Base-by-base conservation (phyloP, 1,140 invertebrate genomes). In the Danaus melanippus region DNA sequence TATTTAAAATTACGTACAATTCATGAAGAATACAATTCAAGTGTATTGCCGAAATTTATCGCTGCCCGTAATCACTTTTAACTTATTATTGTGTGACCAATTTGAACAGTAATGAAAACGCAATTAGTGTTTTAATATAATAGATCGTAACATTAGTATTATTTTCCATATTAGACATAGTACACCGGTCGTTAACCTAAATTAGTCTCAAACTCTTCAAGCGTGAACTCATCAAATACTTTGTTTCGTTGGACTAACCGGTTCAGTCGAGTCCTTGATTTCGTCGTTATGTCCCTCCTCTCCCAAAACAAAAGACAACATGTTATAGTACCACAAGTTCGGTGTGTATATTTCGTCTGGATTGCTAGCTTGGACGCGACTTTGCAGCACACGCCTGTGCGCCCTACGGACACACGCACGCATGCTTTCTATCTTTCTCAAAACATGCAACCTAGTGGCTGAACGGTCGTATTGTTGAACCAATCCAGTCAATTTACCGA, bases 341-440 rank as follows among this genome's bases (percentile, higher is more conserved):
- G 79, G 79, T 4, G 55, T 66, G 52, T 84, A 76, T 0, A 79
- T 48, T 40, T 81, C 74, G 9, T 72, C 68, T 0, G 65, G 60
- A 32, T 46, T 57, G 1, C 54, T 62, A n/a, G 73, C 69, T n/a
- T 63, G 59, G 12, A 47, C 40, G 1, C 71, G 55, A 42, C 79
- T 84, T 2, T 72, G 64, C 10, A 62, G 50, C 10, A 84, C 79
- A 8, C 66, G 66, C 42, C 74, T 82, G 49, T 72, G 64, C 51
- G 82, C 81, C 17, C 81, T 58, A 0, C 81, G 66, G 15, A 79
- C 72, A 60, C 79, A 84, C 9, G 81, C 73, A 4, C 77, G 71
- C 46, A 84, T 50, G 62, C 81, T 84, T 48, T 84, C 81, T 32
- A 84, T 80, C 58, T 84, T 84, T 45, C 81, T 64, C 49, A 82